Percentiles rank a stretch among this genome's conserved stretches.
These are phyloP conservation scores for Antechinus flavipes DNA, from an alignment of 2,113 vertebrate species.

Conservation along the genomic window DNA sequence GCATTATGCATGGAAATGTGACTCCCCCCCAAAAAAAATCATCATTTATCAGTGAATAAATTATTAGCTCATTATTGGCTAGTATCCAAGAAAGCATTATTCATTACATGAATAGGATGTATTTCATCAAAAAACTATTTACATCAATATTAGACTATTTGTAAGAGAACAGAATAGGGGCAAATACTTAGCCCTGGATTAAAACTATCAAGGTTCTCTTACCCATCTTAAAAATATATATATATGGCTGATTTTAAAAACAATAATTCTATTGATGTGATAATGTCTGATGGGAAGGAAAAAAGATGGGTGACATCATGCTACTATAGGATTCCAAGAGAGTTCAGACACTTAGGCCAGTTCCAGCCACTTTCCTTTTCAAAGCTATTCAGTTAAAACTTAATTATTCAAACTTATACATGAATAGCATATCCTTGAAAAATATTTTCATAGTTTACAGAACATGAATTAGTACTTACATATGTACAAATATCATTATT, in stretches of 20 bases:
- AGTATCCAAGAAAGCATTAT: background rate
- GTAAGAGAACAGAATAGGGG: background rate
- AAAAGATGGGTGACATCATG: background rate
- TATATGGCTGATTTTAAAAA: background rate
- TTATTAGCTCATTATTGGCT: slow-evolving; percentile 28
- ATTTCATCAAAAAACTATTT: slow-evolving; percentile 53
- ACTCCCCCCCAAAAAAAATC: slow-evolving; percentile 8
- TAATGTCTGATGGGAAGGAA: background rate
- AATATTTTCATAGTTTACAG: background rate
- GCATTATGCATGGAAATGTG: slow-evolving; percentile 15
- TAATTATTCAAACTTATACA: background rate
- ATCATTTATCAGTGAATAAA: slow-evolving; percentile 41
- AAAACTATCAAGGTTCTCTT: slow-evolving; percentile 44
- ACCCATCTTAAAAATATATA: background rate
- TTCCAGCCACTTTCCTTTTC: background rate
- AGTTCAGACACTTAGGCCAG: slow-evolving; percentile 4
- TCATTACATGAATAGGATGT: slow-evolving; percentile 40
- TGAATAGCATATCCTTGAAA: slow-evolving; percentile 33
- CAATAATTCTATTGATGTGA: background rate
- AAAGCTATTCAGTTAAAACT: slow-evolving; percentile 43
- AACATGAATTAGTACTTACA: background rate
- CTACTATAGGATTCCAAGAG: background rate
- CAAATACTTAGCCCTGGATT: slow-evolving; percentile 31
- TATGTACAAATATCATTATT: background rate
- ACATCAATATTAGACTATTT: slow-evolving; percentile 13